Conservation (phyloP, 1,140 invertebrate genomes). For the Eciton burchellii region DNA sequence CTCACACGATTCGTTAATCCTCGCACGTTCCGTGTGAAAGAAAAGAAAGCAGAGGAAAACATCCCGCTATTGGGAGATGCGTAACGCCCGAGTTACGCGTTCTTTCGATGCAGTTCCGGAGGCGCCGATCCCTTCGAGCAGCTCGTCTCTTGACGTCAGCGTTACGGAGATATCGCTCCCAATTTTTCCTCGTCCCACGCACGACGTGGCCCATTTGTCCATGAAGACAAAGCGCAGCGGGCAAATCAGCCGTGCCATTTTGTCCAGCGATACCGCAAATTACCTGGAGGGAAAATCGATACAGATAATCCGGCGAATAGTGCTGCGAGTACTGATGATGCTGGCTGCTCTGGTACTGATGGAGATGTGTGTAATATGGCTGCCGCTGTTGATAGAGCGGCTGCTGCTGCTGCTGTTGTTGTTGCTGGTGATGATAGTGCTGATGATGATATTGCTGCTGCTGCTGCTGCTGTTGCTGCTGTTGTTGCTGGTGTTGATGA, state of each 20-base stretch:
- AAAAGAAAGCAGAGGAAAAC: no score
- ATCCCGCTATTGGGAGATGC: no score
- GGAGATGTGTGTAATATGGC: not conserved
- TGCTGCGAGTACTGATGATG: conserved; percentile 81
- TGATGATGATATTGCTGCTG: conserved; percentile 71
- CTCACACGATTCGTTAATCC: conserved; percentile 14
- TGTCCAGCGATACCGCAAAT: conserved; percentile 39
- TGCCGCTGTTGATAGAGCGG: no score
- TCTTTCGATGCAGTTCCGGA: conserved; percentile 5
- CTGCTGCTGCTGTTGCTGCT: conserved; percentile 64
- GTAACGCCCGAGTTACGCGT: not conserved
- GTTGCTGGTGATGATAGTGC: conserved; percentile 74
- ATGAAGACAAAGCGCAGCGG: conserved; percentile 9
- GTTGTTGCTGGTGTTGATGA: conserved; percentile 70
- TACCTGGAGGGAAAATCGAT: conserved; percentile 85
- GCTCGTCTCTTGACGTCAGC: not conserved
- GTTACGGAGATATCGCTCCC: not conserved
- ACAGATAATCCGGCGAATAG: conserved; percentile 83
- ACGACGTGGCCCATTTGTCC: not conserved
- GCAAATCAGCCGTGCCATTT: conserved; percentile 11
- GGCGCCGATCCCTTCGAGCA: not conserved
- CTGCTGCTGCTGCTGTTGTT: no score
- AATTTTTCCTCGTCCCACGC: not conserved
- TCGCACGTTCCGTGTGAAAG: no score
- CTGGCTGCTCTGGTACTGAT: conserved; percentile 74